phyloP scores from a whole-genome alignment of 2,113 vertebrate species.

The Burhinus bistriatus region DNA sequence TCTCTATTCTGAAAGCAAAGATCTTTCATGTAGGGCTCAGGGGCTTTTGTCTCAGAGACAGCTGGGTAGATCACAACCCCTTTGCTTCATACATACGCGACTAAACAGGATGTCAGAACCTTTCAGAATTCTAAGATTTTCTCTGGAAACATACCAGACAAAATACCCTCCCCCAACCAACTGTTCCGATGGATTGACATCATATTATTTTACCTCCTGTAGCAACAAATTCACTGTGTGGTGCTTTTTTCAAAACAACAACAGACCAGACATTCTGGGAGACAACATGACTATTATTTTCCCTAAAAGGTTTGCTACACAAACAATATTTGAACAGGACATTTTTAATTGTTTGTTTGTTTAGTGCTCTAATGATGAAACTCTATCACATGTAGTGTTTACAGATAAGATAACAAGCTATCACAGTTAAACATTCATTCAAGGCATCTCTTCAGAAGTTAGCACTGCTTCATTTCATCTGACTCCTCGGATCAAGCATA shows the following conservation, averaged over 20 bases:
- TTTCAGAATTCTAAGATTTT: constrained; percentile 25
- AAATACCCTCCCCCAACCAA: constrained; percentile 18
- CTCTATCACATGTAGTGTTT: neutral
- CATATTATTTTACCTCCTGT: constrained; percentile 31
- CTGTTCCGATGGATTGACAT: constrained; percentile 12
- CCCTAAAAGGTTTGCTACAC: neutral
- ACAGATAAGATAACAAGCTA: neutral
- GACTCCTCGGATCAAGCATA: neutral
- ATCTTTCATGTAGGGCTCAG: neutral
- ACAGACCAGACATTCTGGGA: neutral
- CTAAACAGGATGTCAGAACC: constrained; percentile 40
- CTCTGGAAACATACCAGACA: constrained; percentile 15
- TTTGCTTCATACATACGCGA: neutral
- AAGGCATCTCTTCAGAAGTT: neutral
- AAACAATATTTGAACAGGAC: neutral
- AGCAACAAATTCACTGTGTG: neutral
- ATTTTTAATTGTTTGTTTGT: neutral
- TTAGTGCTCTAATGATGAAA: neutral
- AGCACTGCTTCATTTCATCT: neutral
- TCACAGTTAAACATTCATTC: neutral
- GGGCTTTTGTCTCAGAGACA: constrained; percentile 11
- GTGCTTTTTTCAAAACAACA: neutral
- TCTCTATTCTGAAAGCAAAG: neutral
- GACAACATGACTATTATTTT: neutral
- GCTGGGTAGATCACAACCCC: constrained; percentile 21